A percentile compares a stretch with the other conserved stretches of the same genome.
phyloP scores from a whole-genome alignment of 2,888 invertebrate genomes.

The Caenorhabditis afra region DNA sequence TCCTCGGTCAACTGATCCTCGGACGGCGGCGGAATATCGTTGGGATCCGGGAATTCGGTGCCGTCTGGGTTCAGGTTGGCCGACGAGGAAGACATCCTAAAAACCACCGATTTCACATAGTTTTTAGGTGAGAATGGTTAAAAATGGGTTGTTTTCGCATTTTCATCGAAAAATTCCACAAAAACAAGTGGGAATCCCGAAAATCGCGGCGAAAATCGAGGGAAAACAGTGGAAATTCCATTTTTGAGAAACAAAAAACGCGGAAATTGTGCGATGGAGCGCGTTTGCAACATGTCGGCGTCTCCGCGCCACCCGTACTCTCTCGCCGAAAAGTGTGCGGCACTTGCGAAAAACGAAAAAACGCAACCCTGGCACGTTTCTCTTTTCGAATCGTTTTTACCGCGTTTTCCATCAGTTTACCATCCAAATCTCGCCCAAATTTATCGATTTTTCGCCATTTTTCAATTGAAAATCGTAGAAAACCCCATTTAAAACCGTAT shows the following conservation, averaged over 20 bases:
- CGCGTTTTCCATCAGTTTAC: not conserved
- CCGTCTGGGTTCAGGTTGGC: conserved; percentile 47
- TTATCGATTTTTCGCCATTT: not conserved
- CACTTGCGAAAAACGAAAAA: conserved; percentile 25
- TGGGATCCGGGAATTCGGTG: conserved; percentile 57
- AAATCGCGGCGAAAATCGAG: conserved; percentile 8
- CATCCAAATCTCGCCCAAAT: not conserved
- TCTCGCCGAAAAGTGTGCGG: conserved; percentile 36
- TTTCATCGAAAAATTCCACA: not conserved
- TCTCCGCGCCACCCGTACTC: conserved; percentile 8
- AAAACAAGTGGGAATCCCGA: not conserved
- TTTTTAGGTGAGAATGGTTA: not conserved
- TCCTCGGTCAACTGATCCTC: conserved; percentile 67
- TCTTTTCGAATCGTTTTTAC: conserved; percentile 20
- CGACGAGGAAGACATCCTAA: conserved; percentile 31
- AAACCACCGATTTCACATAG: not conserved
- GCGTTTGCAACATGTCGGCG: conserved; percentile 33
- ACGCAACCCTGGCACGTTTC: conserved; percentile 35
- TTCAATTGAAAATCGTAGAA: not conserved
- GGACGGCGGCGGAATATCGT: conserved; percentile 60
- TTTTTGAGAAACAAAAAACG: conserved; percentile 30
- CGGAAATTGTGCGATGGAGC: conserved; percentile 22
- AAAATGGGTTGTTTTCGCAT: not conserved
- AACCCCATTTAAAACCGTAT: not conserved
- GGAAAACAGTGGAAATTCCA: not conserved